A percentile compares a stretch with the other conserved stretches of the same genome.
phyloP scores from a whole-genome alignment of 2,888 invertebrate genomes.

The Neoascia interrupta region DNA sequence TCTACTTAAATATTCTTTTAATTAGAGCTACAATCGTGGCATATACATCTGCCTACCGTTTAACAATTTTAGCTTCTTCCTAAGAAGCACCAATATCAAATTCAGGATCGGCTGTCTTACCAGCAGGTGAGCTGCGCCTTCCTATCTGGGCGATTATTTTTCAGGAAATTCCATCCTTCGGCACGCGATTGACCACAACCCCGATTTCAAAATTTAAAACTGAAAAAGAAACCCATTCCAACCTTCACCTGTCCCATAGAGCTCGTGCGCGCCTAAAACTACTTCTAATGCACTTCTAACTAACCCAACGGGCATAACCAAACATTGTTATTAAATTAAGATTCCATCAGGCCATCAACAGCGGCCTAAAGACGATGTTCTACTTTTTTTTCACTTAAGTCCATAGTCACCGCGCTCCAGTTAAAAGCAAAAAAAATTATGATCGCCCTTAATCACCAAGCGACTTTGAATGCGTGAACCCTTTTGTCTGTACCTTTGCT shows the following conservation, averaged over 20 bases:
- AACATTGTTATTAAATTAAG: conserved; percentile 68
- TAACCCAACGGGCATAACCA: conserved; percentile 53
- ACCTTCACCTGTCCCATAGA: conserved; percentile 39
- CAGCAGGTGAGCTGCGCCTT: conserved; percentile 40
- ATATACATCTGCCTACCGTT: no score
- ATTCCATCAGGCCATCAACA: conserved; percentile 57
- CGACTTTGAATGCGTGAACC: conserved; percentile 55
- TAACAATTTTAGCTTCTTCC: conserved; percentile 50
- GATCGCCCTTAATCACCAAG: conserved; percentile 55
- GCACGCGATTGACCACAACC: conserved; percentile 54
- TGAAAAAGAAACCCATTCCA: conserved; percentile 1
- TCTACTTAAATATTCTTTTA: no score
- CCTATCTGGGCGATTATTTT: conserved; percentile 12
- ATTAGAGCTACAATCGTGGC: no score
- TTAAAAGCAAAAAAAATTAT: conserved; percentile 13
- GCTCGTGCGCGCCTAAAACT: conserved; percentile 1
- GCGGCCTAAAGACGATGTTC: neutral
- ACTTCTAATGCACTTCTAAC: conserved; percentile 46
- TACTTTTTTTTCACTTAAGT: conserved; percentile 22
- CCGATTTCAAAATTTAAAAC: conserved; percentile 6
- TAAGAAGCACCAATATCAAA: conserved; percentile 30
- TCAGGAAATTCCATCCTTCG: conserved; percentile 39
- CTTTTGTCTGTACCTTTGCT: conserved; percentile 39
- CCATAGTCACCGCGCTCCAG: conserved; percentile 61
- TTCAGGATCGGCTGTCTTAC: conserved; percentile 12